Evolutionary conservation across 2,797 vertebrate species (phyloP).

Genomic region (Tolypeutes matacus): DNA sequence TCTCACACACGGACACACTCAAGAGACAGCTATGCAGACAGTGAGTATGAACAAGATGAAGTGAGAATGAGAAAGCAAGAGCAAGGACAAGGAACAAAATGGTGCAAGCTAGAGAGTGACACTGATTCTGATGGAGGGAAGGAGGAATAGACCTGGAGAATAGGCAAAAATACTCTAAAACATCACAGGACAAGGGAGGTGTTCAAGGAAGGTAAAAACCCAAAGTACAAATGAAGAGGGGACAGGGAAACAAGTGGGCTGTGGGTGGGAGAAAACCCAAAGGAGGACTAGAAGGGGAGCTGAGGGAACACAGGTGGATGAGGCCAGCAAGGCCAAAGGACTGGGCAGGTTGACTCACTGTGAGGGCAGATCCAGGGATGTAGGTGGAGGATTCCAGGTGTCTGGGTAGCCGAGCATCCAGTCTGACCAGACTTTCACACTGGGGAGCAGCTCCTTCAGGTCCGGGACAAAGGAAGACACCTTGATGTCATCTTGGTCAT

Average conservation of each 20-base stretch:
- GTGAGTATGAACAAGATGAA: not conserved
- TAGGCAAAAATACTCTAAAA: not conserved
- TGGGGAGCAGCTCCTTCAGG: constrained; percentile 96
- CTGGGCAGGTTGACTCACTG: constrained; percentile 85
- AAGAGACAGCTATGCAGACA: not conserved
- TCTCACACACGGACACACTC: not conserved
- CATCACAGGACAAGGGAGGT: not conserved
- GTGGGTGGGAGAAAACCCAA: not conserved
- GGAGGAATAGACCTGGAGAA: not conserved
- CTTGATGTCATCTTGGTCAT: constrained; percentile 91
- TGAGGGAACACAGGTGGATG: not conserved
- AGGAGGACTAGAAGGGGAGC: not conserved
- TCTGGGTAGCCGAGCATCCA: constrained; percentile 99
- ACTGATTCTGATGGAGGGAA: not conserved
- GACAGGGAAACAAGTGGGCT: constrained; percentile 24
- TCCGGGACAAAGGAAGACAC: constrained; percentile 94
- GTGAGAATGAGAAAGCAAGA: not conserved
- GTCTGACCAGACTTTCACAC: constrained; percentile 99
- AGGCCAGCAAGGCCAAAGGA: not conserved
- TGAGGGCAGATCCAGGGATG: constrained; percentile 89
- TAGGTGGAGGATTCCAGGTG: constrained; percentile 98
- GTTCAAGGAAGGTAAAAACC: not conserved
- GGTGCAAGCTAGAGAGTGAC: constrained; percentile 17
- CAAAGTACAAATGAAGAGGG: not conserved
- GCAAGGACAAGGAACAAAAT: constrained; percentile 38